Evolutionary conservation across 2,113 vertebrate genomes (phyloP).

Genomic region (Rhynchomys soricoides): DNA sequence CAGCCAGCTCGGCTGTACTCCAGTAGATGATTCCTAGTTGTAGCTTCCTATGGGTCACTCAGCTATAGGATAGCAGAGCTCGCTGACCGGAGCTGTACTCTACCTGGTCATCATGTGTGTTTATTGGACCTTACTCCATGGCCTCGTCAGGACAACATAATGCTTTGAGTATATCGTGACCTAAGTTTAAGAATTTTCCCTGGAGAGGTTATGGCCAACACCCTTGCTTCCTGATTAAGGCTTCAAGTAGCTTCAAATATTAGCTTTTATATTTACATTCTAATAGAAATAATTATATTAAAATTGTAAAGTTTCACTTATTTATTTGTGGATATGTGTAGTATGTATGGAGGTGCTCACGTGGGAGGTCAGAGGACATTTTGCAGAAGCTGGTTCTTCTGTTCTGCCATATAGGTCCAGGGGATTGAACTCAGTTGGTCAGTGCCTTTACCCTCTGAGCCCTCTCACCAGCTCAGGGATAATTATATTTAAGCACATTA

Average conservation of each 20-base stretch:
- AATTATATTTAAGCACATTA: too few species aligned
- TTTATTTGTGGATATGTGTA: background rate
- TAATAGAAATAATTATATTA: background rate
- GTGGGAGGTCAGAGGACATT: background rate
- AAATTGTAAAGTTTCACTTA: background rate
- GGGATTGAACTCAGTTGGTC: background rate
- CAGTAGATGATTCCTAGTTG: background rate
- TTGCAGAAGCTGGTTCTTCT: background rate
- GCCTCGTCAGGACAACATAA: background rate
- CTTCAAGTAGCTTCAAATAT: background rate
- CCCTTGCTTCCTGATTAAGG: background rate
- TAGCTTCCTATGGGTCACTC: background rate
- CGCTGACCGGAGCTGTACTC: background rate
- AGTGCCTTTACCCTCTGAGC: background rate
- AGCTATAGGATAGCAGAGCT: background rate
- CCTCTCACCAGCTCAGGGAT: background rate
- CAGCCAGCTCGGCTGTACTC: background rate
- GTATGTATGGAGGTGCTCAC: background rate
- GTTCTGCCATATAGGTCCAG: too few species aligned
- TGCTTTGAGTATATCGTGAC: background rate
- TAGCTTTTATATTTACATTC: background rate
- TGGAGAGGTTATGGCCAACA: background rate
- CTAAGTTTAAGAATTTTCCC: background rate
- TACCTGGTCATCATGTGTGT: background rate
- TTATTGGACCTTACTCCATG: background rate